These are phyloP conservation scores for Rousettus madagascariensis DNA, from an alignment of 2,797 vertebrate genomes.

Conservation along the genomic window DNA sequence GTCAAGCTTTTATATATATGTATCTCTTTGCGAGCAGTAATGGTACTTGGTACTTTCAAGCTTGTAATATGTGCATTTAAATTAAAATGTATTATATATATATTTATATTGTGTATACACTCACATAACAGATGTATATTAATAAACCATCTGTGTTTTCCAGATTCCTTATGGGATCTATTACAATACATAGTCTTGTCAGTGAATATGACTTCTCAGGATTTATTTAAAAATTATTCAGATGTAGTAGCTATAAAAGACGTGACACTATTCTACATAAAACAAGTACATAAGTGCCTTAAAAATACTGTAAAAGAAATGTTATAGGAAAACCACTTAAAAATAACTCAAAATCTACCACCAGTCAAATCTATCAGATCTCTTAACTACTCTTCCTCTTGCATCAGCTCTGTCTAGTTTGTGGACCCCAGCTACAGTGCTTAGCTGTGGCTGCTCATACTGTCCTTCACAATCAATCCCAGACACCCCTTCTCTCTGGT, in stretches of 20 bases:
- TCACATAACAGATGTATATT: background rate
- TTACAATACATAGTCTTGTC: background rate
- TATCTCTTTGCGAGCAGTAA: background rate
- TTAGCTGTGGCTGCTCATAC: background rate
- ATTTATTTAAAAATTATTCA: slow-evolving; percentile 11
- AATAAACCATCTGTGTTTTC: background rate
- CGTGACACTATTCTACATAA: background rate
- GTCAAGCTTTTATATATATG: background rate
- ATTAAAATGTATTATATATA: background rate
- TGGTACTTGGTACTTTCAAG: background rate
- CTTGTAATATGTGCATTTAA: background rate
- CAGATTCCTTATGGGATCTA: background rate
- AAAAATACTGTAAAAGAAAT: background rate
- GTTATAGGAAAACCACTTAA: background rate
- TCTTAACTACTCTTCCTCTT: background rate
- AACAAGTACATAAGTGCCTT: background rate
- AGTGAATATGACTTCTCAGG: background rate
- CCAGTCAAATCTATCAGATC: background rate
- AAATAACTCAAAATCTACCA: background rate
- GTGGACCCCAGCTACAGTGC: background rate
- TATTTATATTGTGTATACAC: background rate
- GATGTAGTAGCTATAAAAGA: background rate
- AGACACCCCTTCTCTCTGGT: background rate
- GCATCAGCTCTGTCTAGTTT: background rate
- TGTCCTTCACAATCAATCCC: background rate